Evolutionary conservation across 2,113 vertebrate species (phyloP).

Genomic region (Podilymbus podiceps): DNA sequence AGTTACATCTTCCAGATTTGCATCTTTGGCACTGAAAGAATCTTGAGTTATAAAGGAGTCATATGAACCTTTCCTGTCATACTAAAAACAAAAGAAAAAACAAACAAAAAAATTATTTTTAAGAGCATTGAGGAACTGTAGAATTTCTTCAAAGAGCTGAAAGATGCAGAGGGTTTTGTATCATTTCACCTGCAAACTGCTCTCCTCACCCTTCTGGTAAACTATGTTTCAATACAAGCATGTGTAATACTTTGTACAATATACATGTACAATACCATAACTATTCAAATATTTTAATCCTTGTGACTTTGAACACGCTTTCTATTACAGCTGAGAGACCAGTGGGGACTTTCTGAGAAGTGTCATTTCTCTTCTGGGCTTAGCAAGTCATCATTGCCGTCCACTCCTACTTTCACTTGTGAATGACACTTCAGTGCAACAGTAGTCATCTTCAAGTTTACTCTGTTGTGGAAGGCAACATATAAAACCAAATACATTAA

Average conservation of each 20-base stretch:
- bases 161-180: neutral
- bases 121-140: neutral
- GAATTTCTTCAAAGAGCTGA: neutral
- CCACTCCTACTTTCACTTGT: neutral
- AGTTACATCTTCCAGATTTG: neutral
- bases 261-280: neutral
- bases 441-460: neutral
- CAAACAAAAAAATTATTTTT: neutral
- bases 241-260: fast-evolving
- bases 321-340: neutral
- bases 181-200: neutral
- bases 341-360: neutral
- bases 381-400: neutral
- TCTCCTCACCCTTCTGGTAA: neutral
- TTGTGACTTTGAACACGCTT: neutral
- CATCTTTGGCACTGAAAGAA: neutral
- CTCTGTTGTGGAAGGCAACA: neutral
- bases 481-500: neutral
- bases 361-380: neutral
- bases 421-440: neutral
- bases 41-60: neutral
- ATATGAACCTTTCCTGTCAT: neutral
- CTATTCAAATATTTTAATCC: neutral
- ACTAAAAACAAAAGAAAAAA: neutral
- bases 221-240: neutral